Percentiles rank a stretch among this genome's conserved stretches.
Evolutionary conservation across 37 sponge, comb jelly and placozoan genomes (phyloP).

Genomic region (Oscarella lobularis): DNA sequence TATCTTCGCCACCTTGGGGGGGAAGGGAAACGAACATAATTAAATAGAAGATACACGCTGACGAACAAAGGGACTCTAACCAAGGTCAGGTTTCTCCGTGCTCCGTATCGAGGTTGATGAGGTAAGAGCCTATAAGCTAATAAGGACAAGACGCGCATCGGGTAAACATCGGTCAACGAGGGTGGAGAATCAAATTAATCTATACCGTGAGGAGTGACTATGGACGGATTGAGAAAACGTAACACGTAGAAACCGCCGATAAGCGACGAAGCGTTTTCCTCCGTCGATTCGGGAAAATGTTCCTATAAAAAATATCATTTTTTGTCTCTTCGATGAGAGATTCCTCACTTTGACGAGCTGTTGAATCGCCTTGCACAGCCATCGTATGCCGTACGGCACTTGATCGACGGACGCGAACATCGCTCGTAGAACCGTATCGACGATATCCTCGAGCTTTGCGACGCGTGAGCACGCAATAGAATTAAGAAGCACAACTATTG

Average conservation of each 20-base stretch:
- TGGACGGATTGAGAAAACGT: conserved; percentile 71
- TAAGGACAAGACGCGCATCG: not conserved
- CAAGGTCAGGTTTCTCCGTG: not conserved
- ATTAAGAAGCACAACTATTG: not conserved
- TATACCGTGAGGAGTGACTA: conserved; percentile 45
- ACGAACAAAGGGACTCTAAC: not conserved
- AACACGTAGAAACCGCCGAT: conserved; percentile 86
- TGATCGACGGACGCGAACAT: conserved; percentile 16
- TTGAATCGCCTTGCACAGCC: conserved; percentile 79
- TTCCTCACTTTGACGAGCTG: conserved; percentile 31
- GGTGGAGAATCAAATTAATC: not conserved
- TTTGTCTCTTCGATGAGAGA: not conserved
- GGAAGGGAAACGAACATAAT: not conserved
- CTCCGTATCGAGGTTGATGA: not conserved
- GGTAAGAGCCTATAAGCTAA: conserved; percentile 4
- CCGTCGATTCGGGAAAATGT: conserved; percentile 66
- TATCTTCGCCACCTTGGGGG: conserved; percentile 11
- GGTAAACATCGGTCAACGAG: not conserved
- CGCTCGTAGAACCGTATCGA: not conserved
- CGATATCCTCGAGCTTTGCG: not conserved
- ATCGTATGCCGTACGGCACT: conserved; percentile 83
- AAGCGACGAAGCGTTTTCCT: conserved; percentile 53
- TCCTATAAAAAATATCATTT: conserved; percentile 23
- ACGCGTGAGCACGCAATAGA: not conserved
- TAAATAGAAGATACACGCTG: not conserved